Conservation (phyloP, 2,113 vertebrate genomes). For the Aplodontia rufa region DNA sequence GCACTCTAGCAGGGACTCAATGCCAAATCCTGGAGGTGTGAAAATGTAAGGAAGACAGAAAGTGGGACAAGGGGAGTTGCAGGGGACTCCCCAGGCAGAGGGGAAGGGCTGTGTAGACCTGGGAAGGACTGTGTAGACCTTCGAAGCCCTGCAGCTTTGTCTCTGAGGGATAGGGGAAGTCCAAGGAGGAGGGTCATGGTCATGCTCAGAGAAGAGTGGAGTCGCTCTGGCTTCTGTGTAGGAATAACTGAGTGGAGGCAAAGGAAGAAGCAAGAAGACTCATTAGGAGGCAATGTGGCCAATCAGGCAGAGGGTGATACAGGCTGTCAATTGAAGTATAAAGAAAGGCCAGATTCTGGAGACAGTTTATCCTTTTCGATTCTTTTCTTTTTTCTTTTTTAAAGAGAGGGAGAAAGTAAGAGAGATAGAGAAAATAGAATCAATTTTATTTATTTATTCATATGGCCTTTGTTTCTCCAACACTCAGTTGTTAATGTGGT, state of each 20-base stretch:
- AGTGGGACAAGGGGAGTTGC: background rate
- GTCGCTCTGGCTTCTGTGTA: background rate
- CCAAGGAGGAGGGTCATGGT: background rate
- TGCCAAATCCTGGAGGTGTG: background rate
- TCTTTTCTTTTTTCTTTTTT: too few relatives aligned
- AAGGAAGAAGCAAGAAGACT: background rate
- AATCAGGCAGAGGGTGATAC: background rate
- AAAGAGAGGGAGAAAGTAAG: too few relatives aligned
- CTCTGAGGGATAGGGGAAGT: background rate
- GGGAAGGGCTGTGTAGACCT: rapidly evolving
- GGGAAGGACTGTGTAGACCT: rapidly evolving
- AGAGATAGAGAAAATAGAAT: too few relatives aligned
- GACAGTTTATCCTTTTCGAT: too few relatives aligned
- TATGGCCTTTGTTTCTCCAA: too few relatives aligned
- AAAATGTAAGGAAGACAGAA: background rate
- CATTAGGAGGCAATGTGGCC: background rate
- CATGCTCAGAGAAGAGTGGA: background rate
- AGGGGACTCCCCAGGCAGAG: rapidly evolving
- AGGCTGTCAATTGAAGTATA: background rate
- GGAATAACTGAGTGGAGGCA: background rate
- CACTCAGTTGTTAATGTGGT: too few relatives aligned
- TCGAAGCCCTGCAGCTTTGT: background rate
- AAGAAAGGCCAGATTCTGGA: background rate
- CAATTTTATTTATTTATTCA: too few relatives aligned
- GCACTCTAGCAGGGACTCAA: background rate